Evolutionary conservation across 2,113 vertebrate genomes (phyloP).

Genomic region (Campylomormyrus tamandua): DNA sequence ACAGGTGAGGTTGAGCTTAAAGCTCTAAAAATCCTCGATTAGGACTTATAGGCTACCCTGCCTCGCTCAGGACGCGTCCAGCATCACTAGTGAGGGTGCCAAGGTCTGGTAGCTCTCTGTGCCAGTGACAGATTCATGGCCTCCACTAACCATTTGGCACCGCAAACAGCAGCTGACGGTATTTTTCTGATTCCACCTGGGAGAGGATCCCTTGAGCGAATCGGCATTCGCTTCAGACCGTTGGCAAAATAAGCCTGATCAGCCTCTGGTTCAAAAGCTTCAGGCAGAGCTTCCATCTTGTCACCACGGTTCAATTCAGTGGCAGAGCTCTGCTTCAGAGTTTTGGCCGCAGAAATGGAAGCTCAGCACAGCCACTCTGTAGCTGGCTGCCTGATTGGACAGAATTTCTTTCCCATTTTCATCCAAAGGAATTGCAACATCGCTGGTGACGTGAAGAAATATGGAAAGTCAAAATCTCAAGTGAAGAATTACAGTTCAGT

Average conservation of each 20-base stretch:
- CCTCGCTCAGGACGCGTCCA: background rate
- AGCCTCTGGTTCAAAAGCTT: background rate
- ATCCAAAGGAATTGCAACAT: background rate
- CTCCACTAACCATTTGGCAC: background rate
- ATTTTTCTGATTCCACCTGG: background rate
- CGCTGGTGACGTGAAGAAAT: background rate
- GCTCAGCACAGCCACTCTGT: background rate
- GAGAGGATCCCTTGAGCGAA: background rate
- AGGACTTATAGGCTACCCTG: background rate
- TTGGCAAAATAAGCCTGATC: background rate
- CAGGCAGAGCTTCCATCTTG: background rate
- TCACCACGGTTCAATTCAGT: background rate
- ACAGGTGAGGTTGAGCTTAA: background rate
- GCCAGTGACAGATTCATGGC: background rate
- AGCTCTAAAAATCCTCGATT: background rate
- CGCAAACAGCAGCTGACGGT: background rate
- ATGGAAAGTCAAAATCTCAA: background rate
- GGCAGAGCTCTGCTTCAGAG: background rate
- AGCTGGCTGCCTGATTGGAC: background rate
- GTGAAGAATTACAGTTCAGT: background rate
- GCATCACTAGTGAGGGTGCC: background rate
- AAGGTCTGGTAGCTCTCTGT: background rate
- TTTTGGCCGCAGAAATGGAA: background rate
- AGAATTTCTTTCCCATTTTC: background rate
- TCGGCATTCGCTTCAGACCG: background rate